A percentile compares a stretch with the other conserved stretches of the same genome.
Conservation (phyloP, 2,113 vertebrate genomes). For the Epinephelus fuscoguttatus region DNA sequence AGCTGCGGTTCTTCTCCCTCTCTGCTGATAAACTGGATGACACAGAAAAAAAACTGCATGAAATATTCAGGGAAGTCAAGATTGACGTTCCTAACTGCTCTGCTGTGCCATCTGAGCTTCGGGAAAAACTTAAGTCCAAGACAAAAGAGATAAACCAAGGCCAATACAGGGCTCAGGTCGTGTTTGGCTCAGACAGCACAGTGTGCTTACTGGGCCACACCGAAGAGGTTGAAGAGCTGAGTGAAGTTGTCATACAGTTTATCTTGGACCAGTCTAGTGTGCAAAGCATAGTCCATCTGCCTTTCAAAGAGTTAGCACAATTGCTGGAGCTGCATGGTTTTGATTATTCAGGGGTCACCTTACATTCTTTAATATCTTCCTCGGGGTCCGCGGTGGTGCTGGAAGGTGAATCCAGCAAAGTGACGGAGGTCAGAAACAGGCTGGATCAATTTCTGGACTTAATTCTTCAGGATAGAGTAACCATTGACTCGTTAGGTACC, state of each 20-base stretch:
- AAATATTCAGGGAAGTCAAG: constrained; percentile 49
- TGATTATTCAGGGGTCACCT: constrained; percentile 52
- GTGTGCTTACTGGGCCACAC: constrained; percentile 61
- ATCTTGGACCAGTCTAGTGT: constrained; percentile 31
- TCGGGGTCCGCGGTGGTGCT: constrained; percentile 41
- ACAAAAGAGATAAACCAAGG: constrained; percentile 44
- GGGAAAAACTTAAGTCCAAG: constrained; percentile 37
- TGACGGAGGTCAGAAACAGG: constrained; percentile 53
- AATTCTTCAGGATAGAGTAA: constrained; percentile 40
- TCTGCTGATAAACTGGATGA: constrained; percentile 34
- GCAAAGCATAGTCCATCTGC: constrained; percentile 23
- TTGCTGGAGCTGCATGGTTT: constrained; percentile 46
- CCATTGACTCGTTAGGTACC: constrained; percentile 55
- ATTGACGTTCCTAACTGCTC: constrained; percentile 29
- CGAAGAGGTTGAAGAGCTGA: constrained; percentile 55
- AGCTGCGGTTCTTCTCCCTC: constrained; percentile 56
- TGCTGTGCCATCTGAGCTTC: constrained; percentile 33
- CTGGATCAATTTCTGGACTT: constrained; percentile 51
- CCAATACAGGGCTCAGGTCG: constrained; percentile 21
- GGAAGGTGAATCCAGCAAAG: constrained; percentile 46
- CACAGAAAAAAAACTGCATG: constrained; percentile 1
- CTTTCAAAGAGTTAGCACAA: constrained; percentile 47
- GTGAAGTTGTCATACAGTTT: constrained; percentile 29
- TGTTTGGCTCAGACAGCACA: neutral
- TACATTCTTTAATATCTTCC: constrained; percentile 35